These are phyloP conservation scores for Anguilla anguilla DNA, from an alignment of 2,797 vertebrate species.

Conservation along the genomic window DNA sequence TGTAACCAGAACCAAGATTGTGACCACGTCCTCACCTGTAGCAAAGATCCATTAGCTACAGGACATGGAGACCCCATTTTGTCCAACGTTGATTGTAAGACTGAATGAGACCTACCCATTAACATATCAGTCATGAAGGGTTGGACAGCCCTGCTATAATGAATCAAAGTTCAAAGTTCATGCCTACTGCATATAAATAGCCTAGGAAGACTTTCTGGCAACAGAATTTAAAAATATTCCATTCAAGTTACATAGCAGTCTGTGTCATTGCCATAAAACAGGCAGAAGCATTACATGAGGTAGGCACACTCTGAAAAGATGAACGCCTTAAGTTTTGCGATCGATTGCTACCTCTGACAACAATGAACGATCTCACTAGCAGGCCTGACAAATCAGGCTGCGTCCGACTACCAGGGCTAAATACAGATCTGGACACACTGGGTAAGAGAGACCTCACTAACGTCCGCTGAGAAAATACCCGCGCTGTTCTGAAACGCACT, in stretches of 20 bases:
- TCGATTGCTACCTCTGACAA: background rate
- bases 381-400: background rate
- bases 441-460: background rate
- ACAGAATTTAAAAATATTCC: background rate
- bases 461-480: background rate
- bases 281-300: background rate
- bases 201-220: no score
- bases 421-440: background rate
- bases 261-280: background rate
- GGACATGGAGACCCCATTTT: background rate
- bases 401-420: background rate
- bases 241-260: background rate
- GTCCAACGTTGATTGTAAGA: background rate
- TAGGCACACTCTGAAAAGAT: background rate
- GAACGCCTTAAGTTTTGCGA: background rate
- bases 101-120: background rate
- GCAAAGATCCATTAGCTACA: no score
- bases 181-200: background rate
- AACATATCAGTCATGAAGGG: background rate
- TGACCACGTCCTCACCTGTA: no score
- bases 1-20: background rate
- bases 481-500: background rate
- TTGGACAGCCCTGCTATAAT: no score
- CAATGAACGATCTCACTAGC: background rate
- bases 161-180: background rate